These are phyloP conservation scores for Aphaenogaster ashmeadi DNA, from an alignment of 1,140 invertebrate species.

Conservation along the genomic window DNA sequence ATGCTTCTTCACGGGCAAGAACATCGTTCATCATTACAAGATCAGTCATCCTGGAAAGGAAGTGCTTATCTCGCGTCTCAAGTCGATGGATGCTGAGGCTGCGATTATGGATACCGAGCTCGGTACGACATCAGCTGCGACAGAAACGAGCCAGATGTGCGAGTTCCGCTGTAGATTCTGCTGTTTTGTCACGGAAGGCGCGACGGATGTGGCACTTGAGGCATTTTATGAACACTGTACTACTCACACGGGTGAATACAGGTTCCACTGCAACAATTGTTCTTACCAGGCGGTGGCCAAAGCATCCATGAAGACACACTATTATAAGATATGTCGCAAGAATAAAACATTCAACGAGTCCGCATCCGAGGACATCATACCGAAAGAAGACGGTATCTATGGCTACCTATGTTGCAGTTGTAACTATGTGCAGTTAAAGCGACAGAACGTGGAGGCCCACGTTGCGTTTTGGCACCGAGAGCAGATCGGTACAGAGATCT, in stretches of 20 bases:
- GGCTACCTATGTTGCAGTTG: conserved; percentile 91
- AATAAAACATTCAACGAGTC: conserved; percentile 70
- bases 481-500: conserved; percentile 76
- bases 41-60: conserved; percentile 89
- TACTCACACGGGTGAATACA: conserved; percentile 92
- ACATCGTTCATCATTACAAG: conserved; percentile 90
- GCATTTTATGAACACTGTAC: conserved; percentile 90
- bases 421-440: conserved; percentile 90
- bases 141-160: conserved; percentile 78
- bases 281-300: conserved; percentile 84
- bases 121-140: conserved; percentile 42
- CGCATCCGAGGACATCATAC: conserved; percentile 76
- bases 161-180: conserved; percentile 87
- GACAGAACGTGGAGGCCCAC: conserved; percentile 89
- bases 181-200: conserved; percentile 82
- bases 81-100: conserved; percentile 85
- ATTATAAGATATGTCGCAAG: conserved; percentile 82
- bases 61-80: conserved; percentile 89
- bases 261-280: conserved; percentile 89
- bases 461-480: conserved; percentile 87
- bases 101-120: conserved; percentile 83
- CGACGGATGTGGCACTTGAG: conserved; percentile 78
- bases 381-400: conserved; percentile 83
- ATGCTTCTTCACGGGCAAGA: conserved; percentile 88
- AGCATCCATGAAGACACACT: conserved; percentile 86